Conservation (phyloP, 2,888 invertebrate species). For the Hesperia comma region DNA sequence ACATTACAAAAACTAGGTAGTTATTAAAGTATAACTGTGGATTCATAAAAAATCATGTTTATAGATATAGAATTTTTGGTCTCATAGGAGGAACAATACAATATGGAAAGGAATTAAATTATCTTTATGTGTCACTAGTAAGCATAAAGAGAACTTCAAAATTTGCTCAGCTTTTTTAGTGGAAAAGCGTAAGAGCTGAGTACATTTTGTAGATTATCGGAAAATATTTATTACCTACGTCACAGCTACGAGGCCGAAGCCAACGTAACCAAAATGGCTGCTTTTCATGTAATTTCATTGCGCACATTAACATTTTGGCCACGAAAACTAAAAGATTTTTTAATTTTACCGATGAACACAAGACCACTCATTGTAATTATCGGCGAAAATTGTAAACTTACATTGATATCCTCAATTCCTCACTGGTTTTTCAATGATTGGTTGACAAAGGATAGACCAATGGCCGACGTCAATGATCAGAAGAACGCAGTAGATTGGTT, state of each 20-base stretch:
- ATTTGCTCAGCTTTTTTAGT: background rate
- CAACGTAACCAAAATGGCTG: slow-evolving; percentile 81
- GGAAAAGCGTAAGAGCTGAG: background rate
- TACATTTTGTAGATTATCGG: slow-evolving; percentile 39
- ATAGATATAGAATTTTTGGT: too few relatives aligned
- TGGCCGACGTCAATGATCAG: slow-evolving; percentile 90
- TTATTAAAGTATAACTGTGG: too few relatives aligned
- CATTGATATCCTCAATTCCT: slow-evolving; percentile 81
- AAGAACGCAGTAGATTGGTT: slow-evolving; percentile 89
- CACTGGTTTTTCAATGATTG: slow-evolving; percentile 94
- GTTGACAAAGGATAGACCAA: slow-evolving; percentile 93
- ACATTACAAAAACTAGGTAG: too few relatives aligned
- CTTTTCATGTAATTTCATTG: slow-evolving; percentile 66
- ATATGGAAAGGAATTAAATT: too few relatives aligned
- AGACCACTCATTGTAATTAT: slow-evolving; percentile 63
- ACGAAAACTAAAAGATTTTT: slow-evolving; percentile 49
- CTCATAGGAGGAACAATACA: too few relatives aligned
- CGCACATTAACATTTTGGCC: slow-evolving; percentile 49
- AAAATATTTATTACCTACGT: slow-evolving; percentile 63
- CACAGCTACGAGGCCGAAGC: slow-evolving; percentile 66
- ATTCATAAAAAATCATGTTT: too few relatives aligned
- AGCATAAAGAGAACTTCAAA: too few relatives aligned
- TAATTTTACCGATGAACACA: slow-evolving; percentile 49
- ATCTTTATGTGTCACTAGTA: too few relatives aligned
- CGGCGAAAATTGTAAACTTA: slow-evolving; percentile 77